These are phyloP conservation scores for Phylloscopus trochiloides DNA, from an alignment of 2,113 vertebrate genomes.

Conservation along the genomic window DNA sequence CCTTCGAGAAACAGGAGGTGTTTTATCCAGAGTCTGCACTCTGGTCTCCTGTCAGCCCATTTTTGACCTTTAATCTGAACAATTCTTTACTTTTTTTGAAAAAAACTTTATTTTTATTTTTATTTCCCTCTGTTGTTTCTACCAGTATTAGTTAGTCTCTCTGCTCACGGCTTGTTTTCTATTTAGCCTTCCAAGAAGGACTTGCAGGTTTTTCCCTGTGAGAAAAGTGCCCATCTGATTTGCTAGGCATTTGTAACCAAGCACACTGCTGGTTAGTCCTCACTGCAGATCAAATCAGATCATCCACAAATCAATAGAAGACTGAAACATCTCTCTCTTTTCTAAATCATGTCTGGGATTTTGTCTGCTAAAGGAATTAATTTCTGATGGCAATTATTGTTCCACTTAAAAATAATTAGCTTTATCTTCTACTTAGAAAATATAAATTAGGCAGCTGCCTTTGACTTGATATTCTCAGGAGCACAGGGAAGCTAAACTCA, in stretches of 20 bases:
- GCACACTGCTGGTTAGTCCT: not conserved
- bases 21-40: not conserved
- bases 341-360: not conserved
- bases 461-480: constrained; percentile 10
- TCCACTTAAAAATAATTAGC: constrained; percentile 21
- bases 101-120: too few relatives aligned
- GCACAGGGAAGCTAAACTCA: not conserved
- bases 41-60: not conserved
- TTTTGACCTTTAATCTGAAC: not conserved
- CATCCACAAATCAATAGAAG: not conserved
- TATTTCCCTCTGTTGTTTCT: not conserved
- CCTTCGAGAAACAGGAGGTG: not conserved
- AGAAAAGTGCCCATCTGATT: not conserved
- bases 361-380: constrained; percentile 16
- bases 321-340: not conserved
- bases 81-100: too few relatives aligned
- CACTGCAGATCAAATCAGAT: not conserved
- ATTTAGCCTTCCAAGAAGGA: not conserved
- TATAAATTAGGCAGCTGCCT: constrained; percentile 3
- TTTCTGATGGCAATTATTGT: constrained; percentile 9
- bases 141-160: not conserved
- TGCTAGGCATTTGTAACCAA: not conserved
- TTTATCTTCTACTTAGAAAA: constrained; percentile 35
- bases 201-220: not conserved
- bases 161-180: not conserved